These are phyloP conservation scores for Drosophila austrosaltans DNA, from an alignment of 2,888 invertebrate species.

Conservation along the genomic window DNA sequence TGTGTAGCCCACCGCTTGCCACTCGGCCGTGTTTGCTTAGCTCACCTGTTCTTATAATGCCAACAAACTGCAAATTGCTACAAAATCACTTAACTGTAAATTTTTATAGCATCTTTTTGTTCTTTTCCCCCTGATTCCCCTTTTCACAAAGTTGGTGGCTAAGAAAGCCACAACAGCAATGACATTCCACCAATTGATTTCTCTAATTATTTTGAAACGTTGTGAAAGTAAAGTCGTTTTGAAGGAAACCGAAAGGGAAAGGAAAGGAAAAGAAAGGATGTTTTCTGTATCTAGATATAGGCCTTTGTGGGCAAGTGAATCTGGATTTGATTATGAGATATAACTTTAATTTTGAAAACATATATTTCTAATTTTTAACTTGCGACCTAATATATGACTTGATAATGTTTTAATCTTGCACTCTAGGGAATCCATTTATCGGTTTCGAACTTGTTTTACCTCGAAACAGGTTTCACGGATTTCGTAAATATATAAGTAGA, in stretches of 20 bases:
- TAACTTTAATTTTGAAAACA: no score
- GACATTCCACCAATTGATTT: neutral
- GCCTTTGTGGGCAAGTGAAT: no score
- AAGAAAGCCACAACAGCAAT: slow-evolving; percentile 39
- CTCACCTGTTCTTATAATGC: slow-evolving; percentile 52
- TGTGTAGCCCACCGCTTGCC: neutral
- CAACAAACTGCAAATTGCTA: slow-evolving; percentile 79
- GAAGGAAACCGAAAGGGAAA: neutral
- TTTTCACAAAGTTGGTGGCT: slow-evolving; percentile 35
- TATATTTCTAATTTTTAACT: no score
- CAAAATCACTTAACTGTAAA: slow-evolving; percentile 80
- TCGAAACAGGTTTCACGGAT: no score
- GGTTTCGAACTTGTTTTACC: no score
- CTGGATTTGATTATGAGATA: no score
- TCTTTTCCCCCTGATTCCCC: neutral
- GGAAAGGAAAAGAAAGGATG: neutral
- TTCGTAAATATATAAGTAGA: no score
- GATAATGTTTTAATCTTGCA: no score
- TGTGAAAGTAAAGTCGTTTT: neutral
- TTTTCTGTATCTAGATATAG: neutral
- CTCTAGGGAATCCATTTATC: no score
- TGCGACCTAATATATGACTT: no score
- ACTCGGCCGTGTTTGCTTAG: neutral
- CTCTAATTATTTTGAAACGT: neutral
- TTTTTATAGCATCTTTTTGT: slow-evolving; percentile 70